A percentile compares a stretch with the other conserved stretches of the same genome.
Evolutionary conservation across 2,888 invertebrate species (phyloP).

Genomic region (Synanthedon andrenaeformis): DNA sequence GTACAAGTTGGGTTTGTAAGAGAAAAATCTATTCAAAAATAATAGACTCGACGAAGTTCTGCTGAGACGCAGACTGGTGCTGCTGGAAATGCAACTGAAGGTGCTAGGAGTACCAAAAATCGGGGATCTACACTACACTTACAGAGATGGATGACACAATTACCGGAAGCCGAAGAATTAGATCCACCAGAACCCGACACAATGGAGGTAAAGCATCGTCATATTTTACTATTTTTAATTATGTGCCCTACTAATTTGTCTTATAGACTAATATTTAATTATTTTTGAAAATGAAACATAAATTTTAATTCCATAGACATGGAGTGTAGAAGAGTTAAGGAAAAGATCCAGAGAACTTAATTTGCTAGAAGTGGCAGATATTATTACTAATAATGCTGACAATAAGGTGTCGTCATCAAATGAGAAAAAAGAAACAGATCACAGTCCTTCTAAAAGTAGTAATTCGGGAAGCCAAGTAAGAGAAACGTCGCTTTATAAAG

Average conservation of each 20-base stretch:
- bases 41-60: slow-evolving; percentile 56
- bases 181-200: slow-evolving; percentile 63
- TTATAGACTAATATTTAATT: not conserved
- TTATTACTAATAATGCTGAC: slow-evolving; percentile 38
- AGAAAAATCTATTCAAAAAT: slow-evolving; percentile 3
- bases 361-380: slow-evolving; percentile 62
- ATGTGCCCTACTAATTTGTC: too few relatives aligned
- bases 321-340: slow-evolving; percentile 80
- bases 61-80: slow-evolving; percentile 58
- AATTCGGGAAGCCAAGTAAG: slow-evolving; percentile 83
- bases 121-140: slow-evolving; percentile 80
- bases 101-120: slow-evolving; percentile 64
- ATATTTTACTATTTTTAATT: not conserved
- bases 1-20: too few relatives aligned
- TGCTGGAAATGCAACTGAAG: slow-evolving; percentile 48
- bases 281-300: not conserved
- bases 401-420: slow-evolving; percentile 35
- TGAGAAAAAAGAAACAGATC: slow-evolving; percentile 70
- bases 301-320: slow-evolving; percentile 41
- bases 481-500: slow-evolving; percentile 3
- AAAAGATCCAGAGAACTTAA: slow-evolving; percentile 78
- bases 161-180: slow-evolving; percentile 72
- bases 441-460: slow-evolving; percentile 79
- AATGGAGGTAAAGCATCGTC: slow-evolving; percentile 50
- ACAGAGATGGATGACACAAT: slow-evolving; percentile 85